Conservation (phyloP, 92 coral and sea anemone genomes). For the Pocillopora meandrina region DNA sequence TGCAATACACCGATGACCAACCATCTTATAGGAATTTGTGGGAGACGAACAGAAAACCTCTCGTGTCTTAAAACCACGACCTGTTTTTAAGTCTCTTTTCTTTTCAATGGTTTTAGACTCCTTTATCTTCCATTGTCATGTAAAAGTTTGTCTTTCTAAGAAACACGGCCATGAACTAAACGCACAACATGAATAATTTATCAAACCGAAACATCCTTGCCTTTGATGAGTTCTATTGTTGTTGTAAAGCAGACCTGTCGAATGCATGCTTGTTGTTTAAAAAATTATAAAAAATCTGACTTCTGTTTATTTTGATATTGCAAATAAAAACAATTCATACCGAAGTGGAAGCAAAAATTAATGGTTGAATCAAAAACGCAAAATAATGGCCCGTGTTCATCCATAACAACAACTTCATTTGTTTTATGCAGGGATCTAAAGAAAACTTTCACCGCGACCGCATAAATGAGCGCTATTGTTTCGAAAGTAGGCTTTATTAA, state of each 20-base stretch:
- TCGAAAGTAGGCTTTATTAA: slow-evolving; percentile 3
- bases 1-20: background rate
- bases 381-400: background rate
- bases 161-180: slow-evolving; percentile 14
- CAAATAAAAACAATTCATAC: background rate
- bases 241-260: background rate
- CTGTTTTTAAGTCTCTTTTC: background rate
- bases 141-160: background rate
- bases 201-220: background rate
- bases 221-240: slow-evolving; percentile 7
- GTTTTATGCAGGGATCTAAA: slow-evolving; percentile 2
- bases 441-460: background rate
- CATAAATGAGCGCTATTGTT: slow-evolving; percentile 33
- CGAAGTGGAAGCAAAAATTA: background rate
- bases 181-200: slow-evolving; percentile 11
- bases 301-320: background rate
- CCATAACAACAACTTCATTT: slow-evolving; percentile 26
- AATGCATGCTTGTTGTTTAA: background rate
- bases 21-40: background rate
- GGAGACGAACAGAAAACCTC: background rate
- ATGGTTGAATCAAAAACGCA: background rate
- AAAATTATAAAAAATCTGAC: background rate
- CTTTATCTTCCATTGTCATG: slow-evolving; percentile 34
- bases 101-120: background rate
- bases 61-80: background rate